Evolutionary conservation across 2,888 invertebrate species (phyloP), one percentile per base, ranked within the genome.

Genomic region (Apoderus coryli): DNA sequence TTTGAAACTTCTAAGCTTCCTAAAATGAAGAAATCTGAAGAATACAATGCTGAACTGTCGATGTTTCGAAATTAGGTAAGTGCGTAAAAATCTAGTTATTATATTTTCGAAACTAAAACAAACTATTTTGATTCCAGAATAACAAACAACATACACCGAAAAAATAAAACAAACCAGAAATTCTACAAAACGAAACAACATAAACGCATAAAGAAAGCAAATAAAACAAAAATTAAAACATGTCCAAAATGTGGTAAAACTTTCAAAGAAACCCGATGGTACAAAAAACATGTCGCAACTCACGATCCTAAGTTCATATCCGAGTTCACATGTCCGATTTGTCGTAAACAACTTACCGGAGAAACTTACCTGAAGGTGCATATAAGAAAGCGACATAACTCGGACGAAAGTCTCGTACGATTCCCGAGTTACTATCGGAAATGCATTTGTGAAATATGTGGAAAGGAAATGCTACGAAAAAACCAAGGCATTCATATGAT

Each of bases 301-400:
- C 47, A 47, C 34, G 44, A 43, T 14, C 40, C 43, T 3, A 32
- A 39, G 16, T 37, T 37, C n/a, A 37, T 36, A 13, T 15, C 32
- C 3, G 30, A 38, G 22, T 36, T 35, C 23, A 14, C 27, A 9
- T 43, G 43, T 22, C 22, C 23, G 10, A 25, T 36, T 25, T 41
- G 41, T 25, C 16, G 15, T 1, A 29, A 36, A 10, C 19, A 14
- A 4, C 16, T 39, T 10, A 39, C 32, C 3, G 32, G 33, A 22
- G 7, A 22, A 14, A 36, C 29, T n/a, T 39, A 36, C 16, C 27
- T 39, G 26, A 25, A 39, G 15, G 29, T 30, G n/a, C 39, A 39
- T 27, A 27, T 39, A 22, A 31, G 12, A 15, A 36, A 36, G 14
- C 12, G 39, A 4, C 36, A 36, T 22, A 24, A 13, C 4, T 25